Percentiles rank a stretch among this genome's conserved stretches.
These are phyloP conservation scores for Lepidocolaptes lacrymiger DNA, from an alignment of 2,797 vertebrate species.

Conservation along the genomic window DNA sequence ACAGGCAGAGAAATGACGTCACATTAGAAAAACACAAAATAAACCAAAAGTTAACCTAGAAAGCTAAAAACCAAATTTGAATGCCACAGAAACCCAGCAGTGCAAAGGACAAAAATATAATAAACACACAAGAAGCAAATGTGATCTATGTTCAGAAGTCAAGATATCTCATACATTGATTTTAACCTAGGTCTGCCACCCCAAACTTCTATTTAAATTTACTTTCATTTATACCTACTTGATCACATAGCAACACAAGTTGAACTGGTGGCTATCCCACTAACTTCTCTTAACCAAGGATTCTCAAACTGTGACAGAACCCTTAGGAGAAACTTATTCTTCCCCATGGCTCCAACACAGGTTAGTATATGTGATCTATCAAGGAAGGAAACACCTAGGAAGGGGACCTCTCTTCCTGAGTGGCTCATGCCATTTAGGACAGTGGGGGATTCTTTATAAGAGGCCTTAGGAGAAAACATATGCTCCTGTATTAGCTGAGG, in stretches of 20 bases:
- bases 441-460: not conserved
- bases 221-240: not conserved
- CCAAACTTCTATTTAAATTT: not conserved
- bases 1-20: not conserved
- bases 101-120: not conserved
- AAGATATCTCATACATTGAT: not conserved
- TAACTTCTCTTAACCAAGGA: not conserved
- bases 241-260: fast-evolving
- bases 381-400: not conserved
- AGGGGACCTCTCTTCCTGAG: not conserved
- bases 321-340: not conserved
- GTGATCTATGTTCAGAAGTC: not conserved
- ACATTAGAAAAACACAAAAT: not conserved
- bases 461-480: not conserved
- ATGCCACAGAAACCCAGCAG: not conserved
- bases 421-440: not conserved
- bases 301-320: not conserved
- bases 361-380: not conserved
- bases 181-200: not conserved
- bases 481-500: not conserved
- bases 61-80: not conserved
- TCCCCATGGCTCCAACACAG: not conserved
- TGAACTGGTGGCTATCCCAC: not conserved
- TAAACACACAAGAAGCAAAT: not conserved
- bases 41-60: not conserved